phyloP scores from a whole-genome alignment of 2,113 vertebrate genomes.

The Aix galericulata region DNA sequence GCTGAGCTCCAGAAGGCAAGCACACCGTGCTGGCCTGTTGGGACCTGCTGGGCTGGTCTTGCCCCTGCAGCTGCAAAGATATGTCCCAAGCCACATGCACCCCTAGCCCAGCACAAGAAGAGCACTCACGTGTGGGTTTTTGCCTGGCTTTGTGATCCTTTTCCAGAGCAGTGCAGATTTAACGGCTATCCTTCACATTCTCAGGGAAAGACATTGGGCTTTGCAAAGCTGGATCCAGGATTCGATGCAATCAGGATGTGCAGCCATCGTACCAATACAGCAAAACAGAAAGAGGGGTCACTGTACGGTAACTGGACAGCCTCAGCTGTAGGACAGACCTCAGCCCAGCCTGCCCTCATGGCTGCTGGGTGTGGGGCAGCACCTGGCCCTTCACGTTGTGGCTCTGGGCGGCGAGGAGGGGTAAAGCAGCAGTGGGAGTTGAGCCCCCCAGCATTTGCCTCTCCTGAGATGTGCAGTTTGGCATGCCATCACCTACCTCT shows the following conservation, averaged over 20 bases:
- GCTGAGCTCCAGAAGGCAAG: neutral
- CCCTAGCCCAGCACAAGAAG: no score
- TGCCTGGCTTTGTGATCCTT: neutral
- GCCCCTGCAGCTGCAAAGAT: neutral
- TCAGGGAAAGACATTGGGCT: neutral
- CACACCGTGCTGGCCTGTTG: no score
- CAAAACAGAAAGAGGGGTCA: neutral
- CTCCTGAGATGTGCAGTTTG: rapidly evolving
- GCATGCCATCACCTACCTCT: neutral
- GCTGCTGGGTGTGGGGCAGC: neutral
- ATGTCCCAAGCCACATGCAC: neutral
- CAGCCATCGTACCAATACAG: neutral
- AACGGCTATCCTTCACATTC: neutral
- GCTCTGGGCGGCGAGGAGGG: neutral
- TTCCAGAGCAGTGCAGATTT: neutral
- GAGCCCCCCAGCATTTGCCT: neutral
- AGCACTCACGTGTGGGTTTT: neutral
- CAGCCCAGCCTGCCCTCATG: neutral
- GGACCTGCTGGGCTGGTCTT: neutral
- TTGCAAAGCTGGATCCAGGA: neutral
- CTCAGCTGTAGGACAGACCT: neutral
- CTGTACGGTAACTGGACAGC: rapidly evolving
- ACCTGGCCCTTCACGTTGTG: no score
- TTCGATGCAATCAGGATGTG: rapidly evolving
- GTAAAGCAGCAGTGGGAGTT: neutral